Base-by-base conservation (phyloP, 2,797 vertebrate genomes). In the Rhadinocentrus ornatus region DNA sequence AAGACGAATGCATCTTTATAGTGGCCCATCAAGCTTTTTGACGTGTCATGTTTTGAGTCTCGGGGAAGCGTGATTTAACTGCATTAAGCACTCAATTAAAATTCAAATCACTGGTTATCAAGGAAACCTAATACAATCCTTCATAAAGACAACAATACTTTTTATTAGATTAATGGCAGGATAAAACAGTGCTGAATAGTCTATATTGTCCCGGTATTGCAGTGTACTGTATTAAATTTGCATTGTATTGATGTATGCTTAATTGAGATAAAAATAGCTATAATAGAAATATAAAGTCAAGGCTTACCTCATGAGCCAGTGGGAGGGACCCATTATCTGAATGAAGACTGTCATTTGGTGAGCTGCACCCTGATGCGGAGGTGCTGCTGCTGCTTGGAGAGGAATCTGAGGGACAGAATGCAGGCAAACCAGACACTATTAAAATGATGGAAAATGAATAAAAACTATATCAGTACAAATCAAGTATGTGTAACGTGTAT, bases 381-480 rank as follows among this genome's bases (percentile, higher is more conserved):
- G 92, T 95, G 89, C 95, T 96, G 90, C 94, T 95, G 66, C 96
- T 96, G 79, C 96, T 95, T 1, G 95, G 94, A 56, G 96, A 96
- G 0, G 96, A 96, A 74, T 97, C 96, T 97, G 90, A 0, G 27
- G 3, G 27, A 69, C 54, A 46, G 48, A 60, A 55, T 2, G 4
- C 24, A 70, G 5, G 78, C 31, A 69, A 18, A n/a, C 16, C 12
- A 69, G 5, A 62, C 9, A 31, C 12, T 18, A 44, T 56, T 11
- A 65, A 15, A 52, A 62, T 18, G 54, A 1, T 27, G 4, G 6
- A 55, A 73, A 74, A 69, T 18, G 0, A 16, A 56, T 69, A 41
- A 0, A 62, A 41, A 48, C 18, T 56, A 39, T 62, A 56, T 15
- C 1, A 16, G 24, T 37, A 1, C 6, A 60, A 9, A 59, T 3